phyloP scores from a whole-genome alignment of 1,140 invertebrate species.

The Aphelenchoides besseyi region DNA sequence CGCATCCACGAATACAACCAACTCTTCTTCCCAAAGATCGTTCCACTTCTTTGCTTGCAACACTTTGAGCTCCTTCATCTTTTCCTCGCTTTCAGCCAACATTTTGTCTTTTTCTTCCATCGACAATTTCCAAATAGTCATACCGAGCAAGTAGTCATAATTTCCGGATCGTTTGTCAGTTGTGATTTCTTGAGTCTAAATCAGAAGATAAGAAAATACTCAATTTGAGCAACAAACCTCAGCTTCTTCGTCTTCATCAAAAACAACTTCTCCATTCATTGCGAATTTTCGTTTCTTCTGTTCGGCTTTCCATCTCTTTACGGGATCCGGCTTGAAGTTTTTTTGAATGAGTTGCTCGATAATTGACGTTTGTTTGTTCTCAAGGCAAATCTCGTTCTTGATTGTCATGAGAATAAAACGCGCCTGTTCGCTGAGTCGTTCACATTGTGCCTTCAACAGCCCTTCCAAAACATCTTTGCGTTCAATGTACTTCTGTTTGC shows the following conservation, averaged over 20 bases:
- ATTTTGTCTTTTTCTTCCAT: constrained; percentile 79
- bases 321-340: constrained; percentile 89
- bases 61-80: constrained; percentile 40
- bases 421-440: constrained; percentile 74
- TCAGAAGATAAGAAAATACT: not conserved
- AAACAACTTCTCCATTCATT: constrained; percentile 48
- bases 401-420: constrained; percentile 94
- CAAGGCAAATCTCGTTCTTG: constrained; percentile 81
- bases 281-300: constrained; percentile 63
- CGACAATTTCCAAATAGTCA: constrained; percentile 69
- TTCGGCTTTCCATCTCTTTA: constrained; percentile 81
- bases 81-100: constrained; percentile 74
- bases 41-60: constrained; percentile 71
- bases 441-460: constrained; percentile 81
- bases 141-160: constrained; percentile 86
- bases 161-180: constrained; percentile 57
- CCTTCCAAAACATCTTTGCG: constrained; percentile 87
- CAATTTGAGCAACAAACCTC: constrained; percentile 32
- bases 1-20: constrained; percentile 74
- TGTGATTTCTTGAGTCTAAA: constrained; percentile 37
- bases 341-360: constrained; percentile 80
- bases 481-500: constrained; percentile 78
- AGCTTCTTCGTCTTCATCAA: constrained; percentile 54
- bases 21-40: constrained; percentile 82
- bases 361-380: constrained; percentile 87